Evolutionary conservation across 2,888 invertebrate species (phyloP).

Genomic region (Plutella xylostella): DNA sequence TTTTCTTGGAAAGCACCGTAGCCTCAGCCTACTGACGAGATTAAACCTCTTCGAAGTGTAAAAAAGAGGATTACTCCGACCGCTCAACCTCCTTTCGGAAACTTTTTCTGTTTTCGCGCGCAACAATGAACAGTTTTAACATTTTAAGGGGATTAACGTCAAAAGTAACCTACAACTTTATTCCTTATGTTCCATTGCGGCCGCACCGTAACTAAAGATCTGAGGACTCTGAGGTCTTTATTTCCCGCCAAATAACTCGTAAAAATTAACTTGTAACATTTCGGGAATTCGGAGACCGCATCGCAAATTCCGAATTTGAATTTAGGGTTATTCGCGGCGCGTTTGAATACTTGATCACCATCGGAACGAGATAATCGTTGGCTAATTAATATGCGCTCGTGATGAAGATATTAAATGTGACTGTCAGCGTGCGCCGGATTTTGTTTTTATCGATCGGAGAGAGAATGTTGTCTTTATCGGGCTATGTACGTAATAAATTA

Average conservation of each 20-base stretch:
- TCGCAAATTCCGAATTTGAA: neutral
- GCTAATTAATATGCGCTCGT: conserved; percentile 35
- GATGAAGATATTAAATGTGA: conserved; percentile 35
- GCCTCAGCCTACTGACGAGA: neutral
- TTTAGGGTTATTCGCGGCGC: conserved; percentile 11
- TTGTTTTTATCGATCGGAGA: no score
- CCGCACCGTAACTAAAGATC: conserved; percentile 26
- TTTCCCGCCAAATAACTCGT: conserved; percentile 18
- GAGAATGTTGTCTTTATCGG: no score
- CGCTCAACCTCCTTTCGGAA: conserved; percentile 20
- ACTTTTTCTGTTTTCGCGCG: conserved; percentile 20
- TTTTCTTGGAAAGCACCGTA: conserved; percentile 2
- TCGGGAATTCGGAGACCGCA: no score
- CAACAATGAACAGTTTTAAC: conserved; percentile 32
- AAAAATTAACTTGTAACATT: conserved; percentile 12
- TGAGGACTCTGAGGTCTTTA: conserved; percentile 20
- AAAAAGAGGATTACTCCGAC: neutral
- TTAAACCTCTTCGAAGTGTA: neutral
- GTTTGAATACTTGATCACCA: conserved; percentile 17
- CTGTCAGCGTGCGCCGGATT: conserved; percentile 24
- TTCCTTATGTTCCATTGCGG: conserved; percentile 16
- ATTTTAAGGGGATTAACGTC: conserved; percentile 43
- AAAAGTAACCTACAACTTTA: conserved; percentile 24
- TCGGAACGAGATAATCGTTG: conserved; percentile 13
- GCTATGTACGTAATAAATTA: no score